phyloP scores from a whole-genome alignment of 2,888 invertebrate species.

The Agriopis marginaria region DNA sequence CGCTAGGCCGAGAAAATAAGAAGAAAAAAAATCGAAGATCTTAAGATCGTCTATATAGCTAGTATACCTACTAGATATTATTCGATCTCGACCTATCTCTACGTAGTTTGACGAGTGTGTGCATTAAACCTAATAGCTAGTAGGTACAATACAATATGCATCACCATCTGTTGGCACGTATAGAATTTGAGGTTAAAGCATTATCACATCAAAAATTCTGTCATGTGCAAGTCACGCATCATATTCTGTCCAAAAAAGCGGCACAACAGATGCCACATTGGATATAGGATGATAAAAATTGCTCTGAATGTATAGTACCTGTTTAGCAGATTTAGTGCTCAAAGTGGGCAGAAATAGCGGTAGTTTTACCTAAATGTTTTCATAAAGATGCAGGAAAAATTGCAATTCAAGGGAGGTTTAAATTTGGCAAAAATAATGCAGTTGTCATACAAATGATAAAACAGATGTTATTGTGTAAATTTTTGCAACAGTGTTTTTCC shows the following conservation, averaged over 20 bases:
- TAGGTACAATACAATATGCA: neutral
- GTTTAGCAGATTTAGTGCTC: conserved; percentile 38
- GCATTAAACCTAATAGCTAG: neutral
- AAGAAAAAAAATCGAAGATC: too few species aligned
- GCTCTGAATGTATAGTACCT: conserved; percentile 48
- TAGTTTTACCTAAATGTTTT: conserved; percentile 32
- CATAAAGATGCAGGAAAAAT: conserved; percentile 26
- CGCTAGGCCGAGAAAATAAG: too few species aligned
- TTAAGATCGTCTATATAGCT: too few species aligned
- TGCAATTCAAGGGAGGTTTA: conserved; percentile 22
- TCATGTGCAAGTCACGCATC: conserved; percentile 44
- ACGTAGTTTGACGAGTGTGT: neutral
- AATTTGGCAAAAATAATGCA: conserved; percentile 15
- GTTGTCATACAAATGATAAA: conserved; percentile 6
- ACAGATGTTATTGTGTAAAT: conserved; percentile 6
- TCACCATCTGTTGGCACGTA: conserved; percentile 15
- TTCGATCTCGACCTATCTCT: neutral
- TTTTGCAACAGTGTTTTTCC: too few species aligned
- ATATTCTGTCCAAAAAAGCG: conserved; percentile 34
- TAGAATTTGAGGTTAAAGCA: conserved; percentile 22
- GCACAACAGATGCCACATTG: conserved; percentile 35
- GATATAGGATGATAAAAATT: conserved; percentile 38
- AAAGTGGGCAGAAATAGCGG: conserved; percentile 41
- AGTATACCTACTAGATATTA: neutral
- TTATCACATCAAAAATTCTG: conserved; percentile 28